Evolutionary conservation across 2,113 vertebrate genomes (phyloP).

Genomic region (Micronisus gabar): DNA sequence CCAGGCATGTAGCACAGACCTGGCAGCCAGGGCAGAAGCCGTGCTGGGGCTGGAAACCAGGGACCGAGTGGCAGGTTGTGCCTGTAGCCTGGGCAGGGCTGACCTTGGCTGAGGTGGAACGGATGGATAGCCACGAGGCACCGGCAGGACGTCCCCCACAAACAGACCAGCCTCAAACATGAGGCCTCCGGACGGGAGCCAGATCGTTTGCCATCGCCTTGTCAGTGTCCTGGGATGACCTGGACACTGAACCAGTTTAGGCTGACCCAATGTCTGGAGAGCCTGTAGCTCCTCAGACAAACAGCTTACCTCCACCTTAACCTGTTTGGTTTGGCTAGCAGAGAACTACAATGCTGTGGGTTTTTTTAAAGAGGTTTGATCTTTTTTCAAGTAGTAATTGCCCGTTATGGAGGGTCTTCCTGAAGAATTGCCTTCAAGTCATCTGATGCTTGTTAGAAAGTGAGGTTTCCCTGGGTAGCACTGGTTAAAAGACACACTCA

Average conservation of each 20-base stretch:
- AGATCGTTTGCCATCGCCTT: background rate
- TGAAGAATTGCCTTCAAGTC: background rate
- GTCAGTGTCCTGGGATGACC: conserved; percentile 46
- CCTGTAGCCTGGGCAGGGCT: background rate
- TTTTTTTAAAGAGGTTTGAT: background rate
- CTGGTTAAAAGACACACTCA: background rate
- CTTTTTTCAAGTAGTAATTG: background rate
- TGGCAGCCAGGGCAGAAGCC: background rate
- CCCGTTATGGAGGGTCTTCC: background rate
- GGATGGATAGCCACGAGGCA: background rate
- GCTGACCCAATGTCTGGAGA: background rate
- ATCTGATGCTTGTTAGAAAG: background rate
- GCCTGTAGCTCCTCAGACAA: background rate
- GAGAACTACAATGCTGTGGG: background rate
- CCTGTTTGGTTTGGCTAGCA: background rate
- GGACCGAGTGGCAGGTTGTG: background rate
- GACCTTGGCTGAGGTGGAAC: conserved; percentile 13
- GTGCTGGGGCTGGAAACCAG: background rate
- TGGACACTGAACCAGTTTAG: background rate
- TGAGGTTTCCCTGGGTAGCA: background rate
- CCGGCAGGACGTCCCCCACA: background rate
- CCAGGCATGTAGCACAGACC: background rate
- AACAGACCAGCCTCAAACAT: background rate
- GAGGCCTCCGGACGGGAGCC: background rate
- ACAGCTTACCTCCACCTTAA: background rate